phyloP scores from a whole-genome alignment of 2,797 vertebrate genomes.

The Alosa sapidissima region DNA sequence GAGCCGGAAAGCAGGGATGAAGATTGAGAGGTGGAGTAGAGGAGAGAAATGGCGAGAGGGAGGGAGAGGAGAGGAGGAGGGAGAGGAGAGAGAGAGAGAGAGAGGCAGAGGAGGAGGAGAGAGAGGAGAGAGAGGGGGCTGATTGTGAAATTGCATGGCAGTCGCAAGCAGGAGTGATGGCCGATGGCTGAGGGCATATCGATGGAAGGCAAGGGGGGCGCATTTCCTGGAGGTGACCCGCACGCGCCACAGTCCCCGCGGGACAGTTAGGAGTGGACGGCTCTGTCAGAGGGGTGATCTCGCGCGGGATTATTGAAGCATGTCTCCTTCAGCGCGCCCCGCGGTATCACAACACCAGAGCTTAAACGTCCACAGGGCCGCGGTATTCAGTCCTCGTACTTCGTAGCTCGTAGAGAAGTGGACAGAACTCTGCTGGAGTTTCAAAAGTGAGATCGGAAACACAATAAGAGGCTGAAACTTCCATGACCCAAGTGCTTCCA shows the following conservation, averaged over 20 bases:
- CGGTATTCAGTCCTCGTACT: slow-evolving; percentile 14
- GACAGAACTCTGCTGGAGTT: neutral
- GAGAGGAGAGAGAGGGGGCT: slow-evolving; percentile 9
- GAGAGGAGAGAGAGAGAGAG: neutral
- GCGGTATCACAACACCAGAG: neutral
- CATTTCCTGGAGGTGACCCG: slow-evolving; percentile 50
- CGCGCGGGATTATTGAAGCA: slow-evolving; percentile 42
- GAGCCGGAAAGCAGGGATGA: slow-evolving; percentile 63
- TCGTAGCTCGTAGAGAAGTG: neutral
- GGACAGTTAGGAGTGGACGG: slow-evolving; percentile 33
- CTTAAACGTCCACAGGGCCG: neutral
- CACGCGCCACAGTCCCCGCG: slow-evolving; percentile 36
- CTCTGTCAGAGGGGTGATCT: slow-evolving; percentile 33
- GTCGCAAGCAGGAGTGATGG: slow-evolving; percentile 57
- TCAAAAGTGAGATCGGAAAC: neutral
- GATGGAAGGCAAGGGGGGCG: slow-evolving; percentile 47
- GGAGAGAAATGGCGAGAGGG: slow-evolving; percentile 55
- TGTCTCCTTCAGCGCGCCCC: slow-evolving; percentile 32
- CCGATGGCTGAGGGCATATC: slow-evolving; percentile 50
- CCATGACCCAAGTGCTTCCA: neutral
- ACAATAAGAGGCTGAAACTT: neutral
- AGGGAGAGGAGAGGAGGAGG: neutral
- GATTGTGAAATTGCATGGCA: slow-evolving; percentile 52
- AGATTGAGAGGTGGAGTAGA: slow-evolving; percentile 72
- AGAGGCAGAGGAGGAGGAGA: slow-evolving; percentile 29